Evolutionary conservation across 2,888 invertebrate species (phyloP), one percentile per base, ranked within the genome.

Genomic region (Drosophila eohydei): DNA sequence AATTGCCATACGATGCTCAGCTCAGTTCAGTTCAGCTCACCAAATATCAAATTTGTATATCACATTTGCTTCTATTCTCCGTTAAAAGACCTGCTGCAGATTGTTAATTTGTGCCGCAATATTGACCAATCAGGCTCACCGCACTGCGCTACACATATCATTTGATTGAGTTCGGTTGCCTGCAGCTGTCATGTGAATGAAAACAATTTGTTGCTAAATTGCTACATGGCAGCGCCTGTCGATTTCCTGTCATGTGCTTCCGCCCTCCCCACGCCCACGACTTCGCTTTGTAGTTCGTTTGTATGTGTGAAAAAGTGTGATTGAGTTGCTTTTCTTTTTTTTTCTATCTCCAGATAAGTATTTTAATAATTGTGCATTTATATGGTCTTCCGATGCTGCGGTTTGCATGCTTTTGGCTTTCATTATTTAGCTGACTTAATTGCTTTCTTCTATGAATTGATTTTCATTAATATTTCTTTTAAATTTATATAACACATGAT

Each of bases 171-270:
- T 64, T 78, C 28, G 46, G 62, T 52, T 30, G 62, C 67, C 77
- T 83, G 83, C 71, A 65, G 71, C 80, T 88, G 88, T 76, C 83
- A 85, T 69, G 54, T 82, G 80, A 74, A 77, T 62, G 88, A 77
- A 85, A 80, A 77, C 86, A 85, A 86, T 83, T 86, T 86, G 62
- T 78, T 76, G 72, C 83, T 78, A 78, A 88, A 88, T 88, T 83
- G 89, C 72, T 48, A 71, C 71, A 71, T 80, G 85, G 71, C 69
- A 60, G 61, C 65, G 64, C 69, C 70, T 68, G 81, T 88, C 81
- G 71, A 70, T 83, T 81, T 81, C 76, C 84, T 86, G 87, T 75
- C 83, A 81, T 71, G 43, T 60, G 50, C 52, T 64, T 9, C 16
- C 4, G 14, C 32, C 16, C n/a, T n/a, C n/a, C 14, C 14, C 38